phyloP scores from a whole-genome alignment of 2,113 vertebrate species.

The Calonectris borealis region DNA sequence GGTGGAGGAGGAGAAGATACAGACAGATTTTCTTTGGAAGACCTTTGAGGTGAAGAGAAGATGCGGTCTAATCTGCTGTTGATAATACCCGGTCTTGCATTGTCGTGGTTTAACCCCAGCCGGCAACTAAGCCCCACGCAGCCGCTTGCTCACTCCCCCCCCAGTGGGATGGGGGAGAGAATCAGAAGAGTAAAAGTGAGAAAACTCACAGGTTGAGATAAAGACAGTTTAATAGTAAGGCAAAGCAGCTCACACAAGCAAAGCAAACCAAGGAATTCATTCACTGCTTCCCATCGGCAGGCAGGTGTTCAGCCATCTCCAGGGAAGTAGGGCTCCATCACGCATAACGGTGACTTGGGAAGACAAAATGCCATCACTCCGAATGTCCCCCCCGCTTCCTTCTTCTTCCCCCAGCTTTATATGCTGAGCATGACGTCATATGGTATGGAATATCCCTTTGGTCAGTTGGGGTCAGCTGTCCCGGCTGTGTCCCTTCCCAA shows the following conservation, averaged over 20 bases:
- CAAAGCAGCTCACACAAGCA: fast-evolving
- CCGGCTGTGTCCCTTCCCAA: background rate
- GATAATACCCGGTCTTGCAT: background rate
- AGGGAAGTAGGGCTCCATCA: background rate
- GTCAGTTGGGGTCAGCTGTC: background rate
- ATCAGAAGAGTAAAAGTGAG: background rate
- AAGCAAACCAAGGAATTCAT: background rate
- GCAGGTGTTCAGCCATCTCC: background rate
- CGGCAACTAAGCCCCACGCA: background rate
- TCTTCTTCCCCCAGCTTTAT: background rate
- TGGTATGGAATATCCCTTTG: background rate
- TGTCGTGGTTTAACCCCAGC: background rate
- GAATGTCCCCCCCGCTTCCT: fast-evolving
- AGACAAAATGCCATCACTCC: background rate
- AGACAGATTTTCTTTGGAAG: background rate
- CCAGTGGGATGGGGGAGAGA: background rate
- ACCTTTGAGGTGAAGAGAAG: background rate
- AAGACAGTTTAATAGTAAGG: background rate
- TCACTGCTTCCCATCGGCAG: background rate
- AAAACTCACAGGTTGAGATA: background rate
- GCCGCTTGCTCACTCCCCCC: fast-evolving
- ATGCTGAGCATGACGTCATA: fast-evolving
- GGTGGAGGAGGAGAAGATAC: background rate
- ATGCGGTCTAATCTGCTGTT: background rate
- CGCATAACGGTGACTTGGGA: fast-evolving